Base-by-base conservation (phyloP, 2,888 invertebrate species). In the Hirtodrosophila alboralis region DNA sequence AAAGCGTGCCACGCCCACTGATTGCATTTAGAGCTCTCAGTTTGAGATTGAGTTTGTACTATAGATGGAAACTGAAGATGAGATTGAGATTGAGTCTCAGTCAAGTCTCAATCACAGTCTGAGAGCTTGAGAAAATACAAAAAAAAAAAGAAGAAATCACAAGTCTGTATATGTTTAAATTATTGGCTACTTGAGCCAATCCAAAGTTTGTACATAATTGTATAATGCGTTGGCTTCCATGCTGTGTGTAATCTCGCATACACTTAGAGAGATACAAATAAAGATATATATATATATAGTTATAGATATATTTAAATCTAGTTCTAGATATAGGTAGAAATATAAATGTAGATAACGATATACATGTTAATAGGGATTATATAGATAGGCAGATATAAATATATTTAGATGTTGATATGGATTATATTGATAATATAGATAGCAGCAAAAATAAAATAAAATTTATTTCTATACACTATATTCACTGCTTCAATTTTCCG, bases 181-280 rank as follows among this genome's bases (percentile, higher is more conserved):
- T 48, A 73, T 72, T 61, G 72, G 45, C 67, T 59, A 66, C 70
- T 73, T 74, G 67, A 72, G 56, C 31, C 53, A 71, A 53, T 67
- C 43, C 38, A 65, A 43, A 49, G 34, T 13, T 45, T 47, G 40
- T 56, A 8, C 23, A 23, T 23, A 37, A 49, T 66, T 62, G 34
- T 56, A 45, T 66, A 66, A 53, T 45, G 66, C 45, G 45, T 49
- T 60, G 14, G 27, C 27, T 56, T 27, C 27, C 31, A 37, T 34
- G 37, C 37, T 33, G 21, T 43, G 36, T 7, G 33, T 18, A 16
- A 34, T 36, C 13, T 30, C 18, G 30, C 14, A 33, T 23, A 31
- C 34, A 33, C 14, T n/a, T 49, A 21, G 18, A 37, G 31, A 44
- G 10, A 27, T 33, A 41, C 21, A 48, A 16, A 33, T 33, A 33